phyloP scores from a whole-genome alignment of 2,888 invertebrate species.

The Athalia circularis region DNA sequence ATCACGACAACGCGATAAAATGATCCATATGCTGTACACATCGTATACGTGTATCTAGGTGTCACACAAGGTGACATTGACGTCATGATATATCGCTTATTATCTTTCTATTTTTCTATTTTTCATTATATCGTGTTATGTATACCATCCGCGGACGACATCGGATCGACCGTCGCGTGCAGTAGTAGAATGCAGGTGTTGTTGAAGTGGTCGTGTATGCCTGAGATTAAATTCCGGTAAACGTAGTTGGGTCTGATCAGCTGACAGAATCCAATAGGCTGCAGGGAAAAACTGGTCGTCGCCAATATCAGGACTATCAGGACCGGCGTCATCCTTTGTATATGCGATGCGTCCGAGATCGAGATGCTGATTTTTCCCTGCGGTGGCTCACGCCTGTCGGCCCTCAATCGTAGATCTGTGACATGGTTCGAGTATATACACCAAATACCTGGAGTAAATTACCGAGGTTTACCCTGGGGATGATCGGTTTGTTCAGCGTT shows the following conservation, averaged over 20 bases:
- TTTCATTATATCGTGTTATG: neutral
- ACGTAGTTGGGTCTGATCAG: constrained; percentile 61
- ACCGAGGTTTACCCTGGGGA: too few species aligned
- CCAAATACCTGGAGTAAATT: too few species aligned
- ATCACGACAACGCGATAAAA: neutral
- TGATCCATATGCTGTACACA: too few species aligned
- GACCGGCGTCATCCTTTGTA: neutral
- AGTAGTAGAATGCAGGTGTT: constrained; percentile 70
- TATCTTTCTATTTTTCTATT: too few species aligned
- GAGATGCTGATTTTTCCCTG: neutral
- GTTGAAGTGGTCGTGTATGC: constrained; percentile 67
- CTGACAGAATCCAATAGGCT: constrained; percentile 26
- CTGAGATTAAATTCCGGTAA: constrained; percentile 62
- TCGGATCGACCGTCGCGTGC: constrained; percentile 59
- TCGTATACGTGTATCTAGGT: too few species aligned
- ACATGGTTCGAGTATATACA: too few species aligned
- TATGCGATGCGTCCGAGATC: neutral
- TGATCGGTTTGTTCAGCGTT: too few species aligned
- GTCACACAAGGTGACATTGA: too few species aligned
- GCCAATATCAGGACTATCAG: neutral
- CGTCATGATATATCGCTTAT: too few species aligned
- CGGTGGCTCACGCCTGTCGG: too few species aligned
- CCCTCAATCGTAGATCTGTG: too few species aligned
- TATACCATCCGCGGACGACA: constrained; percentile 60
- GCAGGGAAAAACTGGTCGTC: neutral